Percentiles rank a stretch among this genome's conserved stretches.
These are phyloP conservation scores for Aspiorhynchus laticeps DNA, from an alignment of 2,113 vertebrate species.

Conservation along the genomic window DNA sequence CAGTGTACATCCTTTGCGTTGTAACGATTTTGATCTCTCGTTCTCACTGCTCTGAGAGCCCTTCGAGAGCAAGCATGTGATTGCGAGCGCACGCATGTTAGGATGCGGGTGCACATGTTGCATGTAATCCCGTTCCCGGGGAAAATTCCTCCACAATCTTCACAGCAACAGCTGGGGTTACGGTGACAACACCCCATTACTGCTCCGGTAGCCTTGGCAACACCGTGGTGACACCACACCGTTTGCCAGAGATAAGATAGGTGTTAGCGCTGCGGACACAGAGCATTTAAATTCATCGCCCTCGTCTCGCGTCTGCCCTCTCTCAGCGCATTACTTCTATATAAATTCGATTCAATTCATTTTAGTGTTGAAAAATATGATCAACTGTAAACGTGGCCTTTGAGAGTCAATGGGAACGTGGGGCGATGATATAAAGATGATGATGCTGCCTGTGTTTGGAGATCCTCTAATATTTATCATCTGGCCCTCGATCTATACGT, in stretches of 20 bases:
- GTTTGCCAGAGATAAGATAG: constrained; percentile 57
- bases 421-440: constrained; percentile 25
- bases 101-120: constrained; percentile 20
- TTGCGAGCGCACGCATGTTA: constrained; percentile 22
- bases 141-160: constrained; percentile 45
- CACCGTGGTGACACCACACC: constrained; percentile 55
- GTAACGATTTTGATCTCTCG: not conserved
- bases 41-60: not conserved
- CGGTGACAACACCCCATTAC: constrained; percentile 57
- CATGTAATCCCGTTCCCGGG: constrained; percentile 41
- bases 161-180: constrained; percentile 54
- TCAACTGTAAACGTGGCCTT: constrained; percentile 14
- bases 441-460: constrained; percentile 4
- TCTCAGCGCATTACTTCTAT: constrained; percentile 36
- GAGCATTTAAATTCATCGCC: constrained; percentile 54
- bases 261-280: constrained; percentile 45
- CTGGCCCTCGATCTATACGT: constrained; percentile 3
- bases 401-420: not conserved
- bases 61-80: constrained; percentile 18
- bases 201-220: constrained; percentile 58
- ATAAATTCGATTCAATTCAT: constrained; percentile 32
- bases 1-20: not conserved
- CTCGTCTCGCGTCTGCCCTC: constrained; percentile 55
- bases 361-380: constrained; percentile 12
- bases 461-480: constrained; percentile 20